phyloP scores from a whole-genome alignment of 2,888 invertebrate genomes.

The Cheilosia urbana region DNA sequence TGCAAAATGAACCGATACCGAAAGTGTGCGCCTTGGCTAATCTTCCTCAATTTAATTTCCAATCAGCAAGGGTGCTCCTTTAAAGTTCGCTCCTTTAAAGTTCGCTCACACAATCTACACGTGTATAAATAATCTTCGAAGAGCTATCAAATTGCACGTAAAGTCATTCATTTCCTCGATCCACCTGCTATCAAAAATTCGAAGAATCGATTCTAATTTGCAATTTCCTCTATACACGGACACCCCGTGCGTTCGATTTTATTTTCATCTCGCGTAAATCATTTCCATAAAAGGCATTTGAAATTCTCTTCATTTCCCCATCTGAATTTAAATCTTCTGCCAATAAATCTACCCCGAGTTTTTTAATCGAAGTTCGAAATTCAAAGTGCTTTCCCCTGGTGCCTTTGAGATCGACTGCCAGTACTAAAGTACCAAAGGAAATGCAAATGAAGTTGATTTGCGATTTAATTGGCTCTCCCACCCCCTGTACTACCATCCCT shows the following conservation, averaged over 20 bases:
- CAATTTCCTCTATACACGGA: not conserved
- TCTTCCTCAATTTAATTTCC: too few relatives aligned
- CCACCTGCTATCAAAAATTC: not conserved
- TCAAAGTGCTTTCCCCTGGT: not conserved
- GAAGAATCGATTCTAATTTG: not conserved
- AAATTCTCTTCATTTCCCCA: not conserved
- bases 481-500: too few relatives aligned
- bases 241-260: not conserved
- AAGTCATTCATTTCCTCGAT: not conserved
- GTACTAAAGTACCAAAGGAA: not conserved
- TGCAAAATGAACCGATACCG: too few relatives aligned
- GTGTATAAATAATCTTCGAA: too few relatives aligned
- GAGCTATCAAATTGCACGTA: too few relatives aligned
- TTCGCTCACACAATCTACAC: too few relatives aligned
- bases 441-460: not conserved
- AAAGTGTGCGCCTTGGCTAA: too few relatives aligned
- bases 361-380: constrained; percentile 13
- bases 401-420: not conserved
- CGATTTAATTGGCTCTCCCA: not conserved
- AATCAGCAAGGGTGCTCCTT: too few relatives aligned
- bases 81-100: too few relatives aligned
- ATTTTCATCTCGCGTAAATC: not conserved
- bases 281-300: constrained; percentile 1
- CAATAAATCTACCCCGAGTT: constrained; percentile 2
- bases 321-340: not conserved